These are phyloP conservation scores for Lysandra coridon DNA, from an alignment of 2,888 invertebrate species.

Conservation along the genomic window DNA sequence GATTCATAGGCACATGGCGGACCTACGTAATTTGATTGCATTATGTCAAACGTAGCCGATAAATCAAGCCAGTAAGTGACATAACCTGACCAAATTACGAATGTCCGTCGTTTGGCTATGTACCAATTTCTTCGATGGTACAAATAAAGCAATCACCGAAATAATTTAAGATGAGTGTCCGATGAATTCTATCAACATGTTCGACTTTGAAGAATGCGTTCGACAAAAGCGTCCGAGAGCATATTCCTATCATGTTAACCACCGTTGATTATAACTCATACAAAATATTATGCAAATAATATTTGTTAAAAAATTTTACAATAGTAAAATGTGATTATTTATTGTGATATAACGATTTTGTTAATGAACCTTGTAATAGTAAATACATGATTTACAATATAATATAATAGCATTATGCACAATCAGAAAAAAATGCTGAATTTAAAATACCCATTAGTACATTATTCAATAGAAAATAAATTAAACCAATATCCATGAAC, in stretches of 20 bases:
- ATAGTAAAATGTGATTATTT: conserved; percentile 11
- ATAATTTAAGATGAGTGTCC: not conserved
- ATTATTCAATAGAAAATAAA: not conserved
- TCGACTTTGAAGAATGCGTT: not conserved
- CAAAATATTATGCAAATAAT: conserved; percentile 22
- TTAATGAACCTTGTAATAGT: not conserved
- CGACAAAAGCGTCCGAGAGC: not conserved
- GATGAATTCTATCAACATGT: not conserved
- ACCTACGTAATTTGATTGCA: too few species aligned
- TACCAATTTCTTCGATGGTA: too few species aligned
- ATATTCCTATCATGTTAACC: not conserved
- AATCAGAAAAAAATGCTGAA: not conserved
- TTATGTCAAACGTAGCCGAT: too few species aligned
- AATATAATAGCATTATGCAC: not conserved
- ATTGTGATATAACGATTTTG: conserved; percentile 21
- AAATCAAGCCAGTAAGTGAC: too few species aligned
- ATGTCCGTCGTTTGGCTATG: too few species aligned
- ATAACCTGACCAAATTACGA: too few species aligned
- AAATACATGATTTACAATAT: not conserved
- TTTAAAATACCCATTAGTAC: not conserved
- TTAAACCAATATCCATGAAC: not conserved
- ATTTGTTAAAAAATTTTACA: conserved; percentile 15
- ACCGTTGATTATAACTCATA: conserved; percentile 16
- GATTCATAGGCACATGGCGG: too few species aligned
- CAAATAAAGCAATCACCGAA: not conserved